phyloP scores from a whole-genome alignment of 2,797 vertebrate genomes.

The Clarias fuscus region DNA sequence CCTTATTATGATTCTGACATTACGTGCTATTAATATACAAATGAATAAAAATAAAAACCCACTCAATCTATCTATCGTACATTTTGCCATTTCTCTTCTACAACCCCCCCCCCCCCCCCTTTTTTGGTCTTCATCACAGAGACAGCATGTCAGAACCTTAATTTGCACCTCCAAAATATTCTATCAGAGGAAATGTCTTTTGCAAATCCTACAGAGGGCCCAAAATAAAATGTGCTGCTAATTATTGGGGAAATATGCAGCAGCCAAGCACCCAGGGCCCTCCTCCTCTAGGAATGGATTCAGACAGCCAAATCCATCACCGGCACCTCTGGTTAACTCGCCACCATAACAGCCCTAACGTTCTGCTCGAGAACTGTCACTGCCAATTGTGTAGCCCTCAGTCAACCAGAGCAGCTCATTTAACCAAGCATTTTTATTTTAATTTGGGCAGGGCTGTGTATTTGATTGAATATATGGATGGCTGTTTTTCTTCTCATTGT shows the following conservation, averaged over 20 bases:
- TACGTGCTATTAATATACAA: neutral
- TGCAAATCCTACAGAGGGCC: constrained; percentile 39
- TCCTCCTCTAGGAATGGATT: constrained; percentile 60
- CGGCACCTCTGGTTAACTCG: constrained; percentile 57
- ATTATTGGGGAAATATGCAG: constrained; percentile 59
- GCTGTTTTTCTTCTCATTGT: constrained; percentile 44
- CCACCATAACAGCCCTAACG: constrained; percentile 59
- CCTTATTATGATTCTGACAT: neutral
- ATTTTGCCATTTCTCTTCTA: constrained; percentile 13
- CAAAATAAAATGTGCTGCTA: constrained; percentile 54
- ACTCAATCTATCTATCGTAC: neutral
- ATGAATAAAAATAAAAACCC: neutral
- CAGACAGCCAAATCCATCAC: constrained; percentile 69
- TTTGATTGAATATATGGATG: constrained; percentile 57
- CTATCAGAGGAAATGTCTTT: constrained; percentile 45
- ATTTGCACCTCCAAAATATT: constrained; percentile 59
- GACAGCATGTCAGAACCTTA: constrained; percentile 55
- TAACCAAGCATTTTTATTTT: constrained; percentile 60
- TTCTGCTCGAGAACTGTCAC: constrained; percentile 66
- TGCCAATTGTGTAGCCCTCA: constrained; percentile 59
- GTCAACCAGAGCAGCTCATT: constrained; percentile 59
- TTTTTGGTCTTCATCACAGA: constrained; percentile 30
- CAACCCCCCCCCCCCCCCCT: too few species aligned
- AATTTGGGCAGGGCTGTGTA: constrained; percentile 54
- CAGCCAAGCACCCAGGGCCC: constrained; percentile 40